Evolutionary conservation across 1,140 invertebrate genomes (phyloP).

Genomic region (Chionoecetes opilio): DNA sequence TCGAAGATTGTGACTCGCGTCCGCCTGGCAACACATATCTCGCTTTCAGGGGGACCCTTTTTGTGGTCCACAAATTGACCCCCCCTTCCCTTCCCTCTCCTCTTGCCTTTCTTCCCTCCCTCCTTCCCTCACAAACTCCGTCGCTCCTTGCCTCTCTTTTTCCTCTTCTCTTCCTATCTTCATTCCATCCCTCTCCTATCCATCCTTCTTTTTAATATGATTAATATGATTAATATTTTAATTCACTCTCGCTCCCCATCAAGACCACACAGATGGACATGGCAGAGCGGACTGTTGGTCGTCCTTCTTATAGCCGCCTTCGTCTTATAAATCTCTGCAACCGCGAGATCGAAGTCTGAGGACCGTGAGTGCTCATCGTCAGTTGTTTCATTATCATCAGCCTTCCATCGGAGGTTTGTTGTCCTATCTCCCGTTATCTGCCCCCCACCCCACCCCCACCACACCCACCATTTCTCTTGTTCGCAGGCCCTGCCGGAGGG

Average conservation of each 20-base stretch:
- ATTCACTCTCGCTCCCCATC: neutral
- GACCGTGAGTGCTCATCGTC: neutral
- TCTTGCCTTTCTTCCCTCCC: neutral
- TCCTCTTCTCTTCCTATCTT: neutral
- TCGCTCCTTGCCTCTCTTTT: neutral
- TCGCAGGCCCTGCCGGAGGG: neutral
- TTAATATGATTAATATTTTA: too few relatives aligned
- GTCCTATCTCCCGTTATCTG: slow-evolving; percentile 3
- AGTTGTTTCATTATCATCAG: slow-evolving; percentile 10
- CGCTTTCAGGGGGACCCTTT: slow-evolving; percentile 58
- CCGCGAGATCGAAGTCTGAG: neutral
- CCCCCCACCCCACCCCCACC: neutral
- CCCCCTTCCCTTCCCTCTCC: slow-evolving; percentile 15
- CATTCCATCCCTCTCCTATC: neutral
- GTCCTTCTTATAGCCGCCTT: neutral
- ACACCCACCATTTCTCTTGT: neutral
- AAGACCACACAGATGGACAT: neutral
- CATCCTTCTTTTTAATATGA: neutral
- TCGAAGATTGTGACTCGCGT: neutral
- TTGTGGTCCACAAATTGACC: neutral
- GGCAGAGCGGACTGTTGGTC: neutral
- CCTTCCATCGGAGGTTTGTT: neutral
- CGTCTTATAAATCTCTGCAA: neutral
- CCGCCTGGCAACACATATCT: slow-evolving; percentile 38
- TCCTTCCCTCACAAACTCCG: neutral